phyloP scores from a whole-genome alignment of 2,888 invertebrate genomes.

The Phoenoteleia sp. region DNA sequence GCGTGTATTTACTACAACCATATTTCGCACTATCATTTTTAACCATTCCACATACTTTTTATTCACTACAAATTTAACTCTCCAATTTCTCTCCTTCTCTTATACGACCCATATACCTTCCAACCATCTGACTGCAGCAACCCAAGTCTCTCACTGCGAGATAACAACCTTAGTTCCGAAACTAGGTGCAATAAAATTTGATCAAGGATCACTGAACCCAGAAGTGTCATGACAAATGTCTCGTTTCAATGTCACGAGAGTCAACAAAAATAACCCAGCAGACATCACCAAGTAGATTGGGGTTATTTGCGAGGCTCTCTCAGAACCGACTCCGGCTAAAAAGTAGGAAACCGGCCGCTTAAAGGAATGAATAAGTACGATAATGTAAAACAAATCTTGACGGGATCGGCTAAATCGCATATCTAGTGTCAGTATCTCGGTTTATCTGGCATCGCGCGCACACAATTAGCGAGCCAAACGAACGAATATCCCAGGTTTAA shows the following conservation, averaged over 20 bases:
- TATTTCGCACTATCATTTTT: no score
- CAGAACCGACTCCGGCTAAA: constrained; percentile 24
- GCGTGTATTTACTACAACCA: no score
- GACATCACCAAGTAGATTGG: constrained; percentile 16
- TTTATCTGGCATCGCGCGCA: constrained; percentile 44
- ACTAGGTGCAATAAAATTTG: neutral
- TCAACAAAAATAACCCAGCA: constrained; percentile 29
- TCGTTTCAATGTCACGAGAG: constrained; percentile 37
- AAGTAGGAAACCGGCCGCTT: constrained; percentile 31
- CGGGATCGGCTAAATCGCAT: constrained; percentile 52
- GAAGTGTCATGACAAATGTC: constrained; percentile 24
- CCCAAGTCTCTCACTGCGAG: no score
- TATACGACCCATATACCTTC: no score
- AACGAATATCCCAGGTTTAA: constrained; percentile 56
- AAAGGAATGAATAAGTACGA: constrained; percentile 47
- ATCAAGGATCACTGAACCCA: constrained; percentile 27
- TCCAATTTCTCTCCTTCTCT: no score
- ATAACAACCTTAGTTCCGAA: no score
- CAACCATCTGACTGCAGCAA: no score
- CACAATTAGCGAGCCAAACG: constrained; percentile 51
- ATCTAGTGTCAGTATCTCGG: constrained; percentile 52
- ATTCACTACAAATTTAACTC: no score
- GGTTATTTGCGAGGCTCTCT: constrained; percentile 19
- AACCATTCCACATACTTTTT: no score
- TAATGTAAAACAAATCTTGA: constrained; percentile 64